phyloP scores from a whole-genome alignment of 2,797 vertebrate genomes.

The Eulemur mongoz region DNA sequence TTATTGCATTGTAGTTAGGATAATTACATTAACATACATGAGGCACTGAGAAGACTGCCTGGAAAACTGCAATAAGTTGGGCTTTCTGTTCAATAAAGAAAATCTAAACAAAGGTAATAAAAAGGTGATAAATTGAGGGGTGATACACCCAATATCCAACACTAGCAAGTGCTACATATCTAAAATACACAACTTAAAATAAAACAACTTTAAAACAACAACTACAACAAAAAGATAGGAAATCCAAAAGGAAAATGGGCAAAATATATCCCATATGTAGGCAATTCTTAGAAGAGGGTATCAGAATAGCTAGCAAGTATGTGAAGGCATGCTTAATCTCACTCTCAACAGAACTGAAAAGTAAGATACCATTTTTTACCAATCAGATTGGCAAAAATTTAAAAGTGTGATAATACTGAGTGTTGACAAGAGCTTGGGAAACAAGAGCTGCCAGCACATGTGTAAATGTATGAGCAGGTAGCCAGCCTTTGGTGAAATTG shows the following conservation, averaged over 20 bases:
- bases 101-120: neutral
- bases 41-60: neutral
- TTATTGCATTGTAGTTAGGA: neutral
- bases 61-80: neutral
- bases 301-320: neutral
- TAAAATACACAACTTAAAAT: neutral
- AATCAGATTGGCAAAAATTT: neutral
- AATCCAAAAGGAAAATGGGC: neutral
- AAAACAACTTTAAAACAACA: neutral
- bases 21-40: neutral
- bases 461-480: neutral
- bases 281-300: neutral
- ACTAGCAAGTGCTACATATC: neutral
- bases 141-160: neutral
- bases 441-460: fast-evolving
- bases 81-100: neutral
- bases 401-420: neutral
- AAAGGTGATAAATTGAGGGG: neutral
- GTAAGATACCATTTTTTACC: neutral
- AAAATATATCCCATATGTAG: neutral
- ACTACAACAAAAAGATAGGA: neutral
- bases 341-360: neutral
- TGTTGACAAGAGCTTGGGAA: neutral
- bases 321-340: neutral
- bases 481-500: neutral